Conservation (phyloP, 2,888 invertebrate species). For the Melieria omissa region DNA sequence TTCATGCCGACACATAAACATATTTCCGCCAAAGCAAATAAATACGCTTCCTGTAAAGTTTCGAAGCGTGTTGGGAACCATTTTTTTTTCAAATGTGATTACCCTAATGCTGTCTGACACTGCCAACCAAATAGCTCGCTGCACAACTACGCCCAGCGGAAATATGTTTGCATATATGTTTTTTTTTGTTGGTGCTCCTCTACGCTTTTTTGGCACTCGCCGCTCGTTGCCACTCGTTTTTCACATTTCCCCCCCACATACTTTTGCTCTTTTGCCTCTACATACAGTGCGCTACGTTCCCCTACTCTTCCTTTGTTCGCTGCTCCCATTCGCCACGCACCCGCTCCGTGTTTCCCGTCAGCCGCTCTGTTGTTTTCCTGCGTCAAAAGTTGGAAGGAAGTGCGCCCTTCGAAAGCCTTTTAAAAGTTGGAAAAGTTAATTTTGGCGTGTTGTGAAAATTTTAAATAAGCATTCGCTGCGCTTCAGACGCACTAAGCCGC, state of each 20-base stretch:
- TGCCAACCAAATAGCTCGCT: not conserved
- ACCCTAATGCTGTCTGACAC: not conserved
- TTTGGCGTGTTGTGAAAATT: constrained; percentile 49
- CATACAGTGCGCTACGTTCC: not conserved
- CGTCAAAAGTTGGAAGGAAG: constrained; percentile 50
- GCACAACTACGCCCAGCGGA: not conserved
- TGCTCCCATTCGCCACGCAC: too few relatives aligned
- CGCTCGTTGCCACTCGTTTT: not conserved
- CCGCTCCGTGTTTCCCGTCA: not conserved
- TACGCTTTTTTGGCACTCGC: not conserved
- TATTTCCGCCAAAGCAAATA: too few relatives aligned
- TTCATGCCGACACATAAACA: too few relatives aligned
- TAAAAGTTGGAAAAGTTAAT: constrained; percentile 52
- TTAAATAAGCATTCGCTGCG: not conserved
- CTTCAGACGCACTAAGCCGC: too few relatives aligned
- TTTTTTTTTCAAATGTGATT: too few relatives aligned
- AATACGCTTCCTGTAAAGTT: too few relatives aligned
- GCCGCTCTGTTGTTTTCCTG: constrained; percentile 1
- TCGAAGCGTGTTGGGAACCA: too few relatives aligned
- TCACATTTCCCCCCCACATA: not conserved
- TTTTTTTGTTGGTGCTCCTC: not conserved
- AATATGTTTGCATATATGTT: not conserved
- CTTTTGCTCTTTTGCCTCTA: not conserved
- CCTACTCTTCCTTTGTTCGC: too few relatives aligned
- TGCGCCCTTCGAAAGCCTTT: constrained; percentile 53